These are phyloP conservation scores for Hycleus cichorii DNA, from an alignment of 1,140 invertebrate genomes.

Conservation along the genomic window DNA sequence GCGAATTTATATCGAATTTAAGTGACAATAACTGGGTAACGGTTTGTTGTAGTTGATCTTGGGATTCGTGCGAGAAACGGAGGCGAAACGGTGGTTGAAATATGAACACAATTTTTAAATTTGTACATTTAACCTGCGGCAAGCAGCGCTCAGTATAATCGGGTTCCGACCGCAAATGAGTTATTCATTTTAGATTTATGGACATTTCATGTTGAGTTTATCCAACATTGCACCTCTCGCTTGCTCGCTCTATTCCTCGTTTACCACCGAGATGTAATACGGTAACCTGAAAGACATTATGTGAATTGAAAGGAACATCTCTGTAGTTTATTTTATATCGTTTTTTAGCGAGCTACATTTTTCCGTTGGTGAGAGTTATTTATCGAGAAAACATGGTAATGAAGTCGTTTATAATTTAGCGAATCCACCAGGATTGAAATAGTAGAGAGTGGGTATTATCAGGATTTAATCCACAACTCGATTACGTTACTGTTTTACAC, in stretches of 20 bases:
- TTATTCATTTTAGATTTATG: constrained; percentile 38
- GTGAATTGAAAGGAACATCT: no score
- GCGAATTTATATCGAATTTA: no score
- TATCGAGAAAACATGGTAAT: constrained; percentile 3
- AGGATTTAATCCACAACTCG: constrained; percentile 31
- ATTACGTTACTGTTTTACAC: constrained; percentile 29
- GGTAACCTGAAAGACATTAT: no score
- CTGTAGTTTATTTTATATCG: no score
- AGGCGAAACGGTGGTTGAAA: constrained; percentile 18
- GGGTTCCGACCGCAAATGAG: constrained; percentile 32
- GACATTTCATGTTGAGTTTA: constrained; percentile 27
- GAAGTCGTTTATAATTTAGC: constrained; percentile 26
- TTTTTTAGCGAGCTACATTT: no score
- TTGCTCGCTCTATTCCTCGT: no score
- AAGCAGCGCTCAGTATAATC: constrained; percentile 29
- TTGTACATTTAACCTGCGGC: constrained; percentile 31
- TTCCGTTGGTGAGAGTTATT: no score
- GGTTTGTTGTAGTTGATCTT: no score
- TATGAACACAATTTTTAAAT: constrained; percentile 35
- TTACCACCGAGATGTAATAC: no score
- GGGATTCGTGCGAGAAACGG: background rate
- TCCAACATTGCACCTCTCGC: background rate
- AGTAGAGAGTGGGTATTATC: constrained; percentile 20
- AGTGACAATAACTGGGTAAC: no score
- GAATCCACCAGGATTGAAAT: no score